Percentiles rank a stretch among this genome's conserved stretches.
Evolutionary conservation across 2,797 vertebrate genomes (phyloP).

Genomic region (Tapirus indicus): DNA sequence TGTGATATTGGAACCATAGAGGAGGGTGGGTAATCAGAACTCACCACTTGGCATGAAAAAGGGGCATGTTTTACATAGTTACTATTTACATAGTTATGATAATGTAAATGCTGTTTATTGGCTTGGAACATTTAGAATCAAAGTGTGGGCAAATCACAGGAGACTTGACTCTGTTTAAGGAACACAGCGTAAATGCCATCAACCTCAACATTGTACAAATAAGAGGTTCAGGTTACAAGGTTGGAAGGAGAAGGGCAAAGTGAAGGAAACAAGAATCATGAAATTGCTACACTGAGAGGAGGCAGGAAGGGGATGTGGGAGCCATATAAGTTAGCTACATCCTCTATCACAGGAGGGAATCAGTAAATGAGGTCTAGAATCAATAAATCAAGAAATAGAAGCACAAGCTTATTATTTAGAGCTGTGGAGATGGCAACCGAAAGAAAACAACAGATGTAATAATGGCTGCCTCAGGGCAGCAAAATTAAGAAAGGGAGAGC

Average conservation of each 20-base stretch:
- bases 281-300: not conserved
- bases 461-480: not conserved
- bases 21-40: not conserved
- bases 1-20: not conserved
- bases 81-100: not conserved
- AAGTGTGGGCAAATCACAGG: not conserved
- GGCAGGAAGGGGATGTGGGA: not conserved
- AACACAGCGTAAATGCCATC: not conserved
- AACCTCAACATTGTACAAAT: not conserved
- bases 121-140: not conserved
- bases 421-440: not conserved
- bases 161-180: not conserved
- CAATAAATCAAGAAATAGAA: not conserved
- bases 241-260: not conserved
- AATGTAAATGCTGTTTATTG: not conserved
- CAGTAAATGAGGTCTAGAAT: conserved; percentile 19
- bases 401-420: not conserved
- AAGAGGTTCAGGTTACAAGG: not conserved
- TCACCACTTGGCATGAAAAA: not conserved
- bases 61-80: not conserved
- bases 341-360: not conserved
- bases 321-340: not conserved
- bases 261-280: not conserved
- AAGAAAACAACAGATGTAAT: not conserved
- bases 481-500: not conserved